phyloP scores from a whole-genome alignment of 2,113 vertebrate species.

The Alligator mississippiensis region DNA sequence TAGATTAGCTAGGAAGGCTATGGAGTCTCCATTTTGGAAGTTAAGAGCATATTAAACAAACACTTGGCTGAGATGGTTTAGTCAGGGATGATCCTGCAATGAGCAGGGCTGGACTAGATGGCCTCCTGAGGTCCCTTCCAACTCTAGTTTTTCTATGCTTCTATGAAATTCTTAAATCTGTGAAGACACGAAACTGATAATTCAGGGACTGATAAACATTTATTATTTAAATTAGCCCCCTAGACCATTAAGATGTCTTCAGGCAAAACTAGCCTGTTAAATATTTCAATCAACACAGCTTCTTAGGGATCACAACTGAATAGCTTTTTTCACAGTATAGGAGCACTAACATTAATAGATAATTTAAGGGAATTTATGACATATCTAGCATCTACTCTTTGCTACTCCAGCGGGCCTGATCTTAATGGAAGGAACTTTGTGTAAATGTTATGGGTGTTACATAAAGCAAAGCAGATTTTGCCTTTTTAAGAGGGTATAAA shows the following conservation, averaged over 20 bases:
- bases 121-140: no score
- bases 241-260: slow-evolving; percentile 5
- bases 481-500: neutral
- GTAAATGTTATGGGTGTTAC: neutral
- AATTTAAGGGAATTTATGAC: neutral
- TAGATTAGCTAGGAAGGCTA: no score
- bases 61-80: no score
- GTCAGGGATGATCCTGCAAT: no score
- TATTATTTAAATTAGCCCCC: slow-evolving; percentile 8
- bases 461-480: neutral
- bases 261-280: slow-evolving; percentile 31
- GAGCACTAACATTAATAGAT: neutral
- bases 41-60: no score
- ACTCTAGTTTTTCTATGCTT: neutral
- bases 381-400: neutral
- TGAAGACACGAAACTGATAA: neutral
- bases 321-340: slow-evolving; percentile 25
- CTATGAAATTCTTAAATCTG: neutral
- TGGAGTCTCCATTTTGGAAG: no score
- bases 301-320: slow-evolving; percentile 1
- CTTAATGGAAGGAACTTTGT: neutral
- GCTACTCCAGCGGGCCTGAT: neutral
- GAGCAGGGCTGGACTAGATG: no score
- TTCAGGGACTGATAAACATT: slow-evolving; percentile 17
- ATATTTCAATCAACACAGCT: slow-evolving; percentile 18